Conservation (phyloP, 2,888 invertebrate genomes). For the Melipona bicolor region DNA sequence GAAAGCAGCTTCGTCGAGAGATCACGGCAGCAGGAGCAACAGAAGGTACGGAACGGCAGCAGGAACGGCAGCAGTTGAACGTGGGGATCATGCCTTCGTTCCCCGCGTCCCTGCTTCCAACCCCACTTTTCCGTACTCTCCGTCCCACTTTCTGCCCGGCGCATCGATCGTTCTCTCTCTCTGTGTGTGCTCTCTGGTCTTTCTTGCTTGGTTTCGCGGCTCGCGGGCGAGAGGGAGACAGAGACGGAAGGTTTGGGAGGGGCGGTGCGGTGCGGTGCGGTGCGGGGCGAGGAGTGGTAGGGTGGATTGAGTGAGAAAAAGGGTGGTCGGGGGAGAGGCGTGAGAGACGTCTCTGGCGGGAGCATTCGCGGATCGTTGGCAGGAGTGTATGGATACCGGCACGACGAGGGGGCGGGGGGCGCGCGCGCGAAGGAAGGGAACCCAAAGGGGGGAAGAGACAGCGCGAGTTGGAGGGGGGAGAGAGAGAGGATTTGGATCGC, state of each 20-base stretch:
- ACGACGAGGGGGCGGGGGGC: not conserved
- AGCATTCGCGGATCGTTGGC: conserved; percentile 8
- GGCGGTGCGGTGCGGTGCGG: no score
- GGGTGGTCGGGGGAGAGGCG: not conserved
- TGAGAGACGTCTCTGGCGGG: conserved; percentile 14
- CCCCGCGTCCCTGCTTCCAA: conserved; percentile 44
- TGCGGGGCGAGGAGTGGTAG: no score
- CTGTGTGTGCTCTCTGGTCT: conserved; percentile 24
- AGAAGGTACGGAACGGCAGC: conserved; percentile 68
- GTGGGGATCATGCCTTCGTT: conserved; percentile 59
- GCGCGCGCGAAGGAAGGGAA: no score
- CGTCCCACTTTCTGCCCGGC: conserved; percentile 49
- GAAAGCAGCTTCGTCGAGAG: conserved; percentile 67
- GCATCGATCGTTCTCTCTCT: conserved; percentile 66
- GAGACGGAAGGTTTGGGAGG: not conserved
- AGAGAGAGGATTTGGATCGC: conserved; percentile 48
- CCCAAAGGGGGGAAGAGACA: not conserved
- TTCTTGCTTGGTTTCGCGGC: conserved; percentile 2
- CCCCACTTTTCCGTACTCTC: conserved; percentile 44
- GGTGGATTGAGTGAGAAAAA: not conserved
- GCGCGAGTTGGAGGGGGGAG: not conserved
- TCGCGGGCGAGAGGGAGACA: not conserved
- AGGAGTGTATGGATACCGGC: not conserved
- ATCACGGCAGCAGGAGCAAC: conserved; percentile 74
- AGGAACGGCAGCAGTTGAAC: conserved; percentile 65